Evolutionary conservation across 2,888 invertebrate genomes (phyloP).

Genomic region (Chirona hameri): DNA sequence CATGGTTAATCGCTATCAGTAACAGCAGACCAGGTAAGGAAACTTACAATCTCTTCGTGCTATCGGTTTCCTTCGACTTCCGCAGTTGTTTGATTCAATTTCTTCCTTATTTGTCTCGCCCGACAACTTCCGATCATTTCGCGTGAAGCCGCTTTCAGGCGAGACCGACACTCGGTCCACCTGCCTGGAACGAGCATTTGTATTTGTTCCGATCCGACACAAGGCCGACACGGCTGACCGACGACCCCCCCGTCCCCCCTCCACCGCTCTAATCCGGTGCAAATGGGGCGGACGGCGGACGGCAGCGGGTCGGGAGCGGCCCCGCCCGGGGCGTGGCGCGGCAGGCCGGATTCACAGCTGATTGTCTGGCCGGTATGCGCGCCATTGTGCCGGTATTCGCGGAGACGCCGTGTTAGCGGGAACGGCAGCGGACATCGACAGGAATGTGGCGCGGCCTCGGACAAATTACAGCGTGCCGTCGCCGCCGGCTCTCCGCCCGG

Average conservation of each 20-base stretch:
- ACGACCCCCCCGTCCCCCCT: background rate
- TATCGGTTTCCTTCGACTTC: background rate
- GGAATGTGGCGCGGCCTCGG: conserved; percentile 26
- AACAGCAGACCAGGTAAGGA: background rate
- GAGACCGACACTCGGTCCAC: background rate
- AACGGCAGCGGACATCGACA: background rate
- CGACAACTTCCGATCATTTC: background rate
- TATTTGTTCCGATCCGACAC: background rate
- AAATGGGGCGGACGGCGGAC: conserved; percentile 8
- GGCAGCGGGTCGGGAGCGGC: background rate
- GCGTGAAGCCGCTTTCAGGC: background rate
- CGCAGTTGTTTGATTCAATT: background rate
- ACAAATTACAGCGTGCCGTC: conserved; percentile 5
- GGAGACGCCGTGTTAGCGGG: background rate
- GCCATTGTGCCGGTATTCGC: background rate
- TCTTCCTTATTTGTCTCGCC: background rate
- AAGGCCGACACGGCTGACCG: background rate
- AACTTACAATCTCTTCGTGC: background rate
- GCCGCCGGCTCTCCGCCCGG: background rate
- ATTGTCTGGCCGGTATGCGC: background rate
- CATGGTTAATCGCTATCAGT: no score
- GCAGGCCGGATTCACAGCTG: conserved; percentile 1
- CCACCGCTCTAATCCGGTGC: background rate
- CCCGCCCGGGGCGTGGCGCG: background rate
- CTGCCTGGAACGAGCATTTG: background rate